Percentiles rank a stretch among this genome's conserved stretches.
phyloP scores from a whole-genome alignment of 2,113 vertebrate genomes.

The Mobula birostris region DNA sequence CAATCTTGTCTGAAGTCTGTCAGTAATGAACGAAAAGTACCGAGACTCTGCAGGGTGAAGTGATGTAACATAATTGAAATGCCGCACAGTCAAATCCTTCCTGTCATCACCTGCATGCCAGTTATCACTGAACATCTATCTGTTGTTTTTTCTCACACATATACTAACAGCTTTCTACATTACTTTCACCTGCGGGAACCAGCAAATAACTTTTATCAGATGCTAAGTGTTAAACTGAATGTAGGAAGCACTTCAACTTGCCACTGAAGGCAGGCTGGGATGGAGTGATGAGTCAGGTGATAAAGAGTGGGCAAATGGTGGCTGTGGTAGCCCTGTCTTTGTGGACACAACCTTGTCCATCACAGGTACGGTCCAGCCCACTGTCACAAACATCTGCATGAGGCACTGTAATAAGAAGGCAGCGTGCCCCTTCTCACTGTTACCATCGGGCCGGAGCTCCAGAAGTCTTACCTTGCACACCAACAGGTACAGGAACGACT shows the following conservation, averaged over 20 bases:
- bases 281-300: neutral
- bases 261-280: too few species aligned
- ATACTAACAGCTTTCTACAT: slow-evolving; percentile 25
- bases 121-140: neutral
- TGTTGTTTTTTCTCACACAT: slow-evolving; percentile 24
- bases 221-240: neutral
- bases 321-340: too few species aligned
- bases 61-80: neutral
- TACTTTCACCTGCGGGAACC: slow-evolving; percentile 8
- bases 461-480: too few species aligned
- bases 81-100: neutral
- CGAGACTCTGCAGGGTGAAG: neutral
- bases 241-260: neutral
- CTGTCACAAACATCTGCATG: too few species aligned
- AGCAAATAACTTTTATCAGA: neutral
- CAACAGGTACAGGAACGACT: too few species aligned
- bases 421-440: too few species aligned
- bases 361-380: too few species aligned
- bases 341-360: too few species aligned
- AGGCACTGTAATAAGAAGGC: too few species aligned
- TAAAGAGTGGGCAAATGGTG: neutral
- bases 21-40: neutral
- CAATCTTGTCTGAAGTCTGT: neutral
- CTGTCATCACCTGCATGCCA: slow-evolving; percentile 17
- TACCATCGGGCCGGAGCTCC: too few species aligned